Base-by-base conservation (phyloP, 2,888 invertebrate genomes). In the Limnephilus marmoratus region DNA sequence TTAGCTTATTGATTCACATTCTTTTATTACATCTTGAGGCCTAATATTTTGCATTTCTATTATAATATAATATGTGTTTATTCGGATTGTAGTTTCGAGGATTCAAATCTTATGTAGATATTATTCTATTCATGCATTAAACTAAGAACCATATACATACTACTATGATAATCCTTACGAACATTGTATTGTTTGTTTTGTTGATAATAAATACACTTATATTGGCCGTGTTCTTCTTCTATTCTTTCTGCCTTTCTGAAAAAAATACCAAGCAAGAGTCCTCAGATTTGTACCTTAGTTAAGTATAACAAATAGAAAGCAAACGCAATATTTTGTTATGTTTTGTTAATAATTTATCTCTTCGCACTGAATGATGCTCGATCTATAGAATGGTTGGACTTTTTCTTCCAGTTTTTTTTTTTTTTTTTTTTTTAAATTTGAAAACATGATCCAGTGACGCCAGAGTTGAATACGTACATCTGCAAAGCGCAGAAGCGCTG, bases 141-240 rank as follows among this genome's bases (percentile, higher is more conserved):
- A 90, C 31, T 92, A 93, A 82, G 81, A 82, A 93, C 90, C 29
- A 83, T 37, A 82, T 83, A 85, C 15, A 92, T 93, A 68, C 68
- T 68, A 24, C 68, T 68, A 68, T 24, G 2, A 68, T 68, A 68
- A 93, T 90, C 85, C 90, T 90, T 90, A 93, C 91, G 85, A 92
- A 93, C 90, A 92, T 91, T 93, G 93, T 93, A 93, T 91, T 91
- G 92, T 93, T 93, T 93, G 93, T 93, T 93, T 93, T 93, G 93
- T 93, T 93, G 93, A 93, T 91, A 93, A 93, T 93, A 93, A 93
- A 93, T 92, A 92, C 93, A 93, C 92, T 93, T 93, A 93, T 93
- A 93, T 93, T 93, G 93, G 92, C 80, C 81, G 11, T 82, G 41
- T 45, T 86, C 86, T 86, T 45, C 29, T 86, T 45, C 37, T 83